These are phyloP conservation scores for Grammomys dolichurus DNA, from an alignment of 2,113 vertebrate genomes.

Conservation along the genomic window DNA sequence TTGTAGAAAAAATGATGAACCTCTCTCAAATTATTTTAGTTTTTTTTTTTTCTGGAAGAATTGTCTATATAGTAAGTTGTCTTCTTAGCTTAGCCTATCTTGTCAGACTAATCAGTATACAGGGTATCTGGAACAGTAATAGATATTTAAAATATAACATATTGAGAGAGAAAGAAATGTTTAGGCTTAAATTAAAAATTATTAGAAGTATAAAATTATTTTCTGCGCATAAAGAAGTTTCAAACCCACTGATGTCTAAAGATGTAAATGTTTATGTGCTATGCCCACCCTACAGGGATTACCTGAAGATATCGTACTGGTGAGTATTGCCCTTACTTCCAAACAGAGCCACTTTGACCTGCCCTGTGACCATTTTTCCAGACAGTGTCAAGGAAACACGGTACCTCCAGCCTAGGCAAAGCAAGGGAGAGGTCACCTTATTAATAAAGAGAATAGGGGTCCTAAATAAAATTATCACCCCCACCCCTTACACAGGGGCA, in stretches of 20 bases:
- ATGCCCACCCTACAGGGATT: conserved; percentile 37
- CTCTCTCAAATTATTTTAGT: conserved; percentile 1
- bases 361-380: conserved; percentile 83
- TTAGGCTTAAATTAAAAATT: not conserved
- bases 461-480: not conserved
- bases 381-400: conserved; percentile 85
- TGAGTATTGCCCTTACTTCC: conserved; percentile 86
- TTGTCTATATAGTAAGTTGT: not conserved
- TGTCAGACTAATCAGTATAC: not conserved
- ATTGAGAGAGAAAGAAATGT: not conserved
- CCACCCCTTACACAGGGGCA: not conserved
- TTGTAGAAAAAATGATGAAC: not conserved
- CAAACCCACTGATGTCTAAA: not conserved
- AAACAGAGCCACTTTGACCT: conserved; percentile 88
- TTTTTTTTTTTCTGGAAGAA: not conserved
- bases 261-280: not conserved
- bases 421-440: not conserved
- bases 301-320: conserved; percentile 88
- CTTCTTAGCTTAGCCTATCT: not conserved
- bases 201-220: not conserved
- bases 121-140: not conserved
- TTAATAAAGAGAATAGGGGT: not conserved
- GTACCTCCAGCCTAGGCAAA: conserved; percentile 91
- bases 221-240: not conserved
- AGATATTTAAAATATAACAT: conserved; percentile 16